Conservation (phyloP, 1,140 invertebrate genomes). For the Macrosteles quadrilineatus region DNA sequence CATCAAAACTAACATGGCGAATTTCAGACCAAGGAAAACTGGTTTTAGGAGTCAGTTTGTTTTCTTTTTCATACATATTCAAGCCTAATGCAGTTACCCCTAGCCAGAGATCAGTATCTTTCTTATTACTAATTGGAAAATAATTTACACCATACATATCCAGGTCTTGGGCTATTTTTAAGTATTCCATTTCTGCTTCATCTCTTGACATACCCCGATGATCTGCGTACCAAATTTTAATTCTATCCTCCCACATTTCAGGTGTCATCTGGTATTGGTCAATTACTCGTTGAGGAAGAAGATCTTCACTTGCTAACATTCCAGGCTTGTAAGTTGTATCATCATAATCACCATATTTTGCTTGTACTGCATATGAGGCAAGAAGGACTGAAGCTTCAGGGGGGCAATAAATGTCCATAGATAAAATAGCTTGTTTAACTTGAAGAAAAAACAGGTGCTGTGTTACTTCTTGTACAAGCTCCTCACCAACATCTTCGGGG, state of each 20-base stretch:
- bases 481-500: constrained; percentile 98
- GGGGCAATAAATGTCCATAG: constrained; percentile 98
- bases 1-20: constrained; percentile 96
- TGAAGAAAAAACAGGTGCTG: constrained; percentile 97
- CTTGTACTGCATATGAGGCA: constrained; percentile 97
- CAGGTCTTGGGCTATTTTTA: constrained; percentile 98
- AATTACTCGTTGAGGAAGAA: constrained; percentile 93
- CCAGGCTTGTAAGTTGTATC: constrained; percentile 86
- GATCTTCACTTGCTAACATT: constrained; percentile 85
- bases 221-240: constrained; percentile 88
- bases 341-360: constrained; percentile 95
- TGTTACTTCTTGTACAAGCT: constrained; percentile 96
- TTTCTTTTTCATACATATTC: constrained; percentile 98
- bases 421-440: constrained; percentile 97
- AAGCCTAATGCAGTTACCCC: constrained; percentile 96
- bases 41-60: constrained; percentile 91
- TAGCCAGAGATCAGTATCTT: constrained; percentile 94
- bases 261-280: constrained; percentile 98
- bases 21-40: constrained; percentile 98
- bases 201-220: constrained; percentile 91
- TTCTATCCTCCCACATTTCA: constrained; percentile 98
- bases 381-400: constrained; percentile 97
- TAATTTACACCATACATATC: constrained; percentile 99
- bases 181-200: constrained; percentile 99
- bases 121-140: constrained; percentile 97